Conservation (phyloP, 2,888 invertebrate genomes). For the Coenonympha glycerion region DNA sequence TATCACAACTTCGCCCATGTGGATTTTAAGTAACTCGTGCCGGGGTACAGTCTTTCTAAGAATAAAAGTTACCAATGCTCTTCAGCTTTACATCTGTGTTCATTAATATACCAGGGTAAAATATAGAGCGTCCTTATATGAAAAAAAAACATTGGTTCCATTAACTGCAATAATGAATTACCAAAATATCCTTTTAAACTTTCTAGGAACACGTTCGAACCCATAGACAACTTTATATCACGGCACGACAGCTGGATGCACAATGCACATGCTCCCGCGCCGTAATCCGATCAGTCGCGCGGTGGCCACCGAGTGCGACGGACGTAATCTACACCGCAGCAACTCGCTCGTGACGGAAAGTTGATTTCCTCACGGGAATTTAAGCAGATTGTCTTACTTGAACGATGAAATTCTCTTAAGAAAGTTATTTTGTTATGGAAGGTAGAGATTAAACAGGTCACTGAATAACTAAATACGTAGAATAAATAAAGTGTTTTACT, state of each 20-base stretch:
- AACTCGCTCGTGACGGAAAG: conserved; percentile 42
- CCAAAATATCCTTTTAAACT: not conserved
- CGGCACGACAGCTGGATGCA: conserved; percentile 29
- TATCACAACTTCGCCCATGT: not conserved
- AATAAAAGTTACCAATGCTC: too few relatives aligned
- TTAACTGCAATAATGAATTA: too few relatives aligned
- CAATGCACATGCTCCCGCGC: conserved; percentile 24
- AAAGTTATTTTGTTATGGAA: not conserved
- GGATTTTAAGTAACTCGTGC: too few relatives aligned
- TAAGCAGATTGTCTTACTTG: conserved; percentile 24
- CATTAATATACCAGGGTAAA: too few relatives aligned
- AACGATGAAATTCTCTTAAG: conserved; percentile 3
- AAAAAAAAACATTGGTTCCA: too few relatives aligned
- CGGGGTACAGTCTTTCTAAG: too few relatives aligned
- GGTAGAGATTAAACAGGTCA: not conserved
- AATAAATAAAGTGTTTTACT: not conserved
- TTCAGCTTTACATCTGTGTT: too few relatives aligned
- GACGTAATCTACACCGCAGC: conserved; percentile 47
- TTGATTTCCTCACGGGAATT: conserved; percentile 52
- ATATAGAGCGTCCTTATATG: too few relatives aligned
- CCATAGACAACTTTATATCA: conserved; percentile 16
- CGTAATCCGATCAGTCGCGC: conserved; percentile 51
- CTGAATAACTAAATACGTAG: not conserved
- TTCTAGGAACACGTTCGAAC: conserved; percentile 9
- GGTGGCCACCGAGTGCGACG: conserved; percentile 48